Percentiles rank a stretch among this genome's conserved stretches.
These are phyloP conservation scores for Batillaria attramentaria DNA, from an alignment of 1,140 invertebrate genomes.

Conservation along the genomic window DNA sequence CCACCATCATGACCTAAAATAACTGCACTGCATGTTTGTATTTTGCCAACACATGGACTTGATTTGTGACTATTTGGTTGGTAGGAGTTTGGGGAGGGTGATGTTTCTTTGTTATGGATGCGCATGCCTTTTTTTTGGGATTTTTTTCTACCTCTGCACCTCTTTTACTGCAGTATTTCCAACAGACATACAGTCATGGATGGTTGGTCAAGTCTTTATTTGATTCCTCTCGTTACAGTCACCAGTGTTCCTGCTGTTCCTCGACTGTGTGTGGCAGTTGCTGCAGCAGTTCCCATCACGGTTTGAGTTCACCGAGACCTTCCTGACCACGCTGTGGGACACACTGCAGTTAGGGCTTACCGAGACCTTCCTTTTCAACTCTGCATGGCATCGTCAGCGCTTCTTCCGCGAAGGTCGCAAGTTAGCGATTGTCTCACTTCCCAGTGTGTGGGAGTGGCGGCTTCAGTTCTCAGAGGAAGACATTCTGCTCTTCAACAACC, in stretches of 20 bases:
- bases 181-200: neutral
- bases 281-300: conserved; percentile 87
- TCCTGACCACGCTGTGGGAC: conserved; percentile 93
- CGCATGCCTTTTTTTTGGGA: no score
- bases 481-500: conserved; percentile 67
- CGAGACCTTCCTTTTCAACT: conserved; percentile 94
- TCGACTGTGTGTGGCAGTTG: conserved; percentile 96
- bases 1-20: no score
- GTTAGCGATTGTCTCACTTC: conserved; percentile 48
- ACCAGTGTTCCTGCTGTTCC: conserved; percentile 90
- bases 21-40: no score
- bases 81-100: no score
- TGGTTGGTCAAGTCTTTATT: neutral
- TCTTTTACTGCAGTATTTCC: no score
- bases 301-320: conserved; percentile 94
- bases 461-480: conserved; percentile 62
- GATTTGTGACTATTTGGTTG: no score
- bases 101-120: no score
- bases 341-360: conserved; percentile 87
- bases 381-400: conserved; percentile 63
- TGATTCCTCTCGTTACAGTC: conserved; percentile 74
- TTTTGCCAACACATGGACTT: no score
- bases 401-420: conserved; percentile 69
- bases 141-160: no score
- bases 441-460: conserved; percentile 67